Percentiles rank a stretch among this genome's conserved stretches.
These are phyloP conservation scores for Uromys caudimaculatus DNA, from an alignment of 2,797 vertebrate species.

Conservation along the genomic window DNA sequence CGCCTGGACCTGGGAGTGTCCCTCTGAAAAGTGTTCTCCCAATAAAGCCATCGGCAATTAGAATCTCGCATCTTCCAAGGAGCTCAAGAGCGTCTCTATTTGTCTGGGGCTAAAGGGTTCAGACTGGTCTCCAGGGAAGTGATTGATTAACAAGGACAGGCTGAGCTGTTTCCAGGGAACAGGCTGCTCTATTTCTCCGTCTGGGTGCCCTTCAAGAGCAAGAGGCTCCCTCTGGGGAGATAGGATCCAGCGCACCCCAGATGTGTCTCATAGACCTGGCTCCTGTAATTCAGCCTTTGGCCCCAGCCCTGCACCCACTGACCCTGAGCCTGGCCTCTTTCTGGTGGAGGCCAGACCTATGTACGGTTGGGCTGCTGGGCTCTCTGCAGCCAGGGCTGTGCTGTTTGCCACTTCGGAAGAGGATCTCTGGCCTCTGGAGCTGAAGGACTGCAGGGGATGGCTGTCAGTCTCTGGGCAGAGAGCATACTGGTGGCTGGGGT, in stretches of 20 bases:
- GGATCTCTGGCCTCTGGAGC: background rate
- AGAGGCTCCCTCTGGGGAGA: background rate
- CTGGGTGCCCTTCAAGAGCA: background rate
- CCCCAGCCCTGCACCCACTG: background rate
- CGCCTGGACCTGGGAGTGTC: background rate
- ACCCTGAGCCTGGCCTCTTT: background rate
- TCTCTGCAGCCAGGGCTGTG: background rate
- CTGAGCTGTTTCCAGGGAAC: background rate
- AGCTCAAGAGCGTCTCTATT: slow-evolving; percentile 17
- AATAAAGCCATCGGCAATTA: slow-evolving; percentile 71
- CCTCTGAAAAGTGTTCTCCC: background rate
- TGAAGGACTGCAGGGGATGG: too few species aligned
- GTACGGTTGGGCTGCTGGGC: background rate
- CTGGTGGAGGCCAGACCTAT: background rate
- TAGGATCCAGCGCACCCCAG: background rate
- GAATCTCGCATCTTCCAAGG: slow-evolving; percentile 68
- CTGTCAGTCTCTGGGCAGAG: background rate
- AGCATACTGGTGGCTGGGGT: background rate
- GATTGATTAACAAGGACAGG: background rate
- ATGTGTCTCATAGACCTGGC: background rate
- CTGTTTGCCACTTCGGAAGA: background rate
- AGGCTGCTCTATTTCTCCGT: background rate
- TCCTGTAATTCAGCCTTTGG: background rate
- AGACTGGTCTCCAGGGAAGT: slow-evolving; percentile 18
- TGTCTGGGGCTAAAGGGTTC: slow-evolving; percentile 65